phyloP scores from a whole-genome alignment of 2,113 vertebrate genomes.

The Elanoides forficatus region DNA sequence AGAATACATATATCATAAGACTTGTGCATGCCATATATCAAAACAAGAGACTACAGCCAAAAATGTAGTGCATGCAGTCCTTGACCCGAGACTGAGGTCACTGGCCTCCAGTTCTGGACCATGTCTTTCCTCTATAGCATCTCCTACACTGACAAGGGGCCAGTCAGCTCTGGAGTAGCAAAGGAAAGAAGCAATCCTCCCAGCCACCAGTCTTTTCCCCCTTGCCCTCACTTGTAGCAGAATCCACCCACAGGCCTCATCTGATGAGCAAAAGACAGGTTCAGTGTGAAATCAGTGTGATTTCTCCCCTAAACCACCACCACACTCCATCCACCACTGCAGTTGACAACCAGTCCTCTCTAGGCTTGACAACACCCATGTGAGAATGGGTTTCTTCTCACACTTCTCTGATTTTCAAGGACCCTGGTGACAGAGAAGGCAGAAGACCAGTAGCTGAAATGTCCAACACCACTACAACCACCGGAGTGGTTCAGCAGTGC shows the following conservation, averaged over 20 bases:
- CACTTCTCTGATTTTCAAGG: neutral
- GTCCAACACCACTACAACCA: neutral
- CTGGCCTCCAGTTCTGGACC: neutral
- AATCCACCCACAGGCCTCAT: neutral
- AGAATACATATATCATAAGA: neutral
- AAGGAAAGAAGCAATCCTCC: neutral
- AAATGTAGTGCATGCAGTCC: neutral
- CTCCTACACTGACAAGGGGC: neutral
- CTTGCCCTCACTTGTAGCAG: neutral
- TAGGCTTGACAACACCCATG: neutral
- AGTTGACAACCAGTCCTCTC: neutral
- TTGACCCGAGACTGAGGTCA: neutral
- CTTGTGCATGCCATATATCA: neutral
- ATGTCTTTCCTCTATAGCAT: neutral
- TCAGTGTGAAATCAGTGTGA: neutral
- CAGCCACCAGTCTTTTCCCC: neutral
- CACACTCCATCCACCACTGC: neutral
- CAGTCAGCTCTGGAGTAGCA: neutral
- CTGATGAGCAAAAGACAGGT: neutral
- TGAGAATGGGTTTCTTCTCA: neutral
- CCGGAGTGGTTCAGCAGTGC: neutral
- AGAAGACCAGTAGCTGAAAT: neutral
- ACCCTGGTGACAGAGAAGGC: neutral
- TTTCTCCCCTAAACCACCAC: neutral
- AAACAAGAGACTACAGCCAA: neutral